These are phyloP conservation scores for Tyria jacobaeae DNA, from an alignment of 2,888 invertebrate species.

Conservation along the genomic window DNA sequence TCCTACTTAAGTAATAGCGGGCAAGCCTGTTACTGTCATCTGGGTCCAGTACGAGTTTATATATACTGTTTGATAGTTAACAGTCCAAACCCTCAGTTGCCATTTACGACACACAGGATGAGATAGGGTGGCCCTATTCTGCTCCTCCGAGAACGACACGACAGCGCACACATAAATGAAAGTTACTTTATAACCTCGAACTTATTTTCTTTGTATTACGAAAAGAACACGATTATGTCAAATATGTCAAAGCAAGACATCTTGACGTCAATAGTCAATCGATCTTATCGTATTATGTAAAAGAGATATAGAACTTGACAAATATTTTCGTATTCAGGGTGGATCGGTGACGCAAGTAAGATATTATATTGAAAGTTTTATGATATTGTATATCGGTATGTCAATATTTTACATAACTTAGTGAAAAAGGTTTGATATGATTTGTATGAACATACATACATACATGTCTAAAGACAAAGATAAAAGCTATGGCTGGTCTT, in stretches of 20 bases:
- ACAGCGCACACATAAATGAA: no score
- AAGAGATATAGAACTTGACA: conserved; percentile 25
- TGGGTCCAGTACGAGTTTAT: no score
- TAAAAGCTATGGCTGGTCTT: no score
- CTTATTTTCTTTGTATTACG: not conserved
- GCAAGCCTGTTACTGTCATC: no score
- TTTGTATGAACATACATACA: conserved; percentile 11
- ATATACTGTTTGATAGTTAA: no score
- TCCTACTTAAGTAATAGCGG: no score
- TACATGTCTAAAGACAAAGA: conserved; percentile 2
- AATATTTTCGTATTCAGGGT: conserved; percentile 34
- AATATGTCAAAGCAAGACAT: not conserved
- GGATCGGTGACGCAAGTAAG: conserved; percentile 37
- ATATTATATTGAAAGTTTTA: conserved; percentile 36
- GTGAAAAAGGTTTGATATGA: not conserved
- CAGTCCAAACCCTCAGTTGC: no score
- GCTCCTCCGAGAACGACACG: no score
- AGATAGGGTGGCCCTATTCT: no score
- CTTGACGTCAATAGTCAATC: conserved; percentile 8
- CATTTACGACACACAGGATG: no score
- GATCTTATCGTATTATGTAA: conserved; percentile 12
- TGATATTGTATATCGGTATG: conserved; percentile 31
- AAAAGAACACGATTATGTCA: not conserved
- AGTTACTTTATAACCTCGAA: not conserved
- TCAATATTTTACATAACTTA: conserved; percentile 13